Evolutionary conservation across 2,113 vertebrate species (phyloP).

Genomic region (Cnemophilus loriae): DNA sequence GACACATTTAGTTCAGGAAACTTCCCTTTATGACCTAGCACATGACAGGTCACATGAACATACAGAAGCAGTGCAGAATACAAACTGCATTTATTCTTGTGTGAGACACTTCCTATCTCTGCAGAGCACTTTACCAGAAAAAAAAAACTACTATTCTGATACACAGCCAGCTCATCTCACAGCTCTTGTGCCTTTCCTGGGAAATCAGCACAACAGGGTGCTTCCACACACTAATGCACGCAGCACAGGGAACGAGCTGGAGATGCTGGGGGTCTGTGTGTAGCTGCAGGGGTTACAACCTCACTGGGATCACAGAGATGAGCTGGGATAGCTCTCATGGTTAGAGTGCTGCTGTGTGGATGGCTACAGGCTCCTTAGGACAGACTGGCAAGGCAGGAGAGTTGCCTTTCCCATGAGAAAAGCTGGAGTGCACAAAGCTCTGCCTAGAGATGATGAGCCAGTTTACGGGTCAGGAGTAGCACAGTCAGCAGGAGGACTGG

Average conservation of each 20-base stretch:
- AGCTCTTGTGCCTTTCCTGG: not conserved
- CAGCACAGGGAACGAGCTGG: fast-evolving
- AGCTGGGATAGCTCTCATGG: not conserved
- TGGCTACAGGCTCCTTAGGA: not conserved
- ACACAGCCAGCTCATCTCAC: not conserved
- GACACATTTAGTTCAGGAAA: not conserved
- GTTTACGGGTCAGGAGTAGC: not conserved
- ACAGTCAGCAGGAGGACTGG: not conserved
- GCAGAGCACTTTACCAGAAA: not conserved
- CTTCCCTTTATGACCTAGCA: not conserved
- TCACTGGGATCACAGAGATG: not conserved
- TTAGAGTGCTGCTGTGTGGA: not conserved
- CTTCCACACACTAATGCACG: not conserved
- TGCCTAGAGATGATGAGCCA: not conserved
- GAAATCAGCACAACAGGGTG: not conserved
- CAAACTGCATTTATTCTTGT: not conserved
- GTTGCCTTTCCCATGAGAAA: not conserved
- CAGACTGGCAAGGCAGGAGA: not conserved
- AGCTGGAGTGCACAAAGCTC: not conserved
- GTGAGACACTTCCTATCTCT: not conserved
- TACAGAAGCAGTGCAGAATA: not conserved
- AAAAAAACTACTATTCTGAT: not conserved
- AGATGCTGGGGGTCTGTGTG: fast-evolving
- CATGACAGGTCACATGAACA: not conserved
- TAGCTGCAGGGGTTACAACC: not conserved